Base-by-base conservation (phyloP, 2,797 vertebrate species). In the Lemur catta region DNA sequence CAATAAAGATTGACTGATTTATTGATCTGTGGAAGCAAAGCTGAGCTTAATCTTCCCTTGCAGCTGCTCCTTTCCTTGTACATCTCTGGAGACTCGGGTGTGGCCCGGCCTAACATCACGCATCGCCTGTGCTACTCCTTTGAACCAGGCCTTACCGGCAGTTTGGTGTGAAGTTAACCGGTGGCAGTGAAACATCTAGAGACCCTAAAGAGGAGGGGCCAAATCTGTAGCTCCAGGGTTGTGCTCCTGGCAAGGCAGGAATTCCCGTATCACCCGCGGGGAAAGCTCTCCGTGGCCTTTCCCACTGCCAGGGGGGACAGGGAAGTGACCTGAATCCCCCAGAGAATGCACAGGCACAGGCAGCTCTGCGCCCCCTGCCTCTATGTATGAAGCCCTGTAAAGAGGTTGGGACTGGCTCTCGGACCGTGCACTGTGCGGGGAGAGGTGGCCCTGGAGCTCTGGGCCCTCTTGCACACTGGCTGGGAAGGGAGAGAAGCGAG, bases 1-100 rank as follows among this genome's bases (percentile, higher is more conserved):
- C 97, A 84, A 97, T 97, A 96, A 95, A 91, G 94, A 97, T 94
- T 95, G 96, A 97, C 91, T 96, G 93, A 88, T 95, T 72, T 96
- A 97, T 97, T 97, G 96, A 97, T 96, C 33, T 1, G 30, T 7
- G 67, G 52, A 38, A 89, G 61, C 9, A 33, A 89, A 85, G 94
- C 91, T 50, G 65, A 93, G 84, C 87, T 85, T 94, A 96, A 97
- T 97, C 94, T 97, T 88, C 67, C 69, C 78, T 84, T 91, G 96
- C 97, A 97, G 97, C 97, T 97, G 96, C 91, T 96, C 91, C 94
- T 93, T 88, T 81, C 86, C 46, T 93, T 48, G 81, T 43, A 46
- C 20, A 52, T 94, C 75, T 90, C 93, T 46, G 61, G 69, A 95
- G 95, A 91, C 78, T 71, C 15, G 41, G 63, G 71, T 50, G 82